Conservation (phyloP, 2,888 invertebrate genomes). For the Rutpela maculata region DNA sequence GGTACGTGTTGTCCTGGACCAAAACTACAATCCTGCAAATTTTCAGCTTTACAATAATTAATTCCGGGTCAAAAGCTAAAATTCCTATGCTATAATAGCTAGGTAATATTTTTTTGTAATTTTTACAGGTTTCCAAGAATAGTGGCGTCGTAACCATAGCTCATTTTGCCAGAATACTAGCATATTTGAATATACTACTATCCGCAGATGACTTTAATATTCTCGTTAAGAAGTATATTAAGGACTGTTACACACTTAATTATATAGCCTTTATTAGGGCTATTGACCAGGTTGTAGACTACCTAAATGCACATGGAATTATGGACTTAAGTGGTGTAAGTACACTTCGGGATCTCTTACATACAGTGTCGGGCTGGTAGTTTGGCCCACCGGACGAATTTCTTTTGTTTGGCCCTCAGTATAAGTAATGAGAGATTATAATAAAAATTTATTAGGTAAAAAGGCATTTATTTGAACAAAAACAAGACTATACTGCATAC, state of each 20-base stretch:
- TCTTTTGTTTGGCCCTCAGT: no score
- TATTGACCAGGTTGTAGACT: constrained; percentile 80
- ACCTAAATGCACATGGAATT: constrained; percentile 76
- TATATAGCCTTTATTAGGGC: constrained; percentile 85
- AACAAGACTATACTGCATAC: no score
- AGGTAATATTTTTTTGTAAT: not conserved
- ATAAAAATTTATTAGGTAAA: no score
- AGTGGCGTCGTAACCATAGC: constrained; percentile 85
- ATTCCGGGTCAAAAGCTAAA: no score
- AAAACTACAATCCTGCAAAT: no score
- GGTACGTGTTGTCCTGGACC: no score
- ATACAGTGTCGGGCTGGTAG: no score
- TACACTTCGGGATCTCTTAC: not conserved
- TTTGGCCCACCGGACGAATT: no score
- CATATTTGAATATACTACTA: constrained; percentile 82
- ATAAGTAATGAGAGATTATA: no score
- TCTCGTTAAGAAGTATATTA: constrained; percentile 84
- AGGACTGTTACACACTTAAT: constrained; percentile 86
- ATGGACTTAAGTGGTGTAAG: constrained; percentile 77
- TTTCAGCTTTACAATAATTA: no score
- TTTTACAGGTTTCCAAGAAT: constrained; percentile 82
- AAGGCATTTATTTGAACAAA: no score
- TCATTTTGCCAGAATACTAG: constrained; percentile 85
- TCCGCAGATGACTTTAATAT: constrained; percentile 84
- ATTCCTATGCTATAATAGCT: not conserved